Base-by-base conservation (phyloP, 2,113 vertebrate genomes). In the Rostratula benghalensis region DNA sequence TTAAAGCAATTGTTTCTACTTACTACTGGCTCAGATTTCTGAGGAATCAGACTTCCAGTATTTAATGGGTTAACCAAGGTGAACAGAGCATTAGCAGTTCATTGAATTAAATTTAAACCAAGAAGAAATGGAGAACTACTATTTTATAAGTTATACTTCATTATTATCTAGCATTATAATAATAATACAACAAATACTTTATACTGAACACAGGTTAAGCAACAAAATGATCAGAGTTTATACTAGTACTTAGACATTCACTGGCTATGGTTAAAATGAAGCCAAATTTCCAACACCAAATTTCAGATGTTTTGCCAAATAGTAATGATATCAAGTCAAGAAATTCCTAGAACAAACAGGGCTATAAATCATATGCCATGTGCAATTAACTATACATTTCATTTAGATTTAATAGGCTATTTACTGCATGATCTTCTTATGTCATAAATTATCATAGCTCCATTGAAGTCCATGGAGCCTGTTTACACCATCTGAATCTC, bases 351-450 rank as follows among this genome's bases (percentile, higher is more conserved):
- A 80, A 37, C 25, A 60, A 87, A 80, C 10, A 69, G 7, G 53
- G 17, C 10, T 83, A 86, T 85, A 93, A 95, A 95, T 92, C 13
- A 74, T 46, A 82, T 65, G 61, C n/a, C 61, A 91, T 24, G 7
- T 87, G n/a, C 65, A 89, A 90, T 74, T 91, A 90, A 91, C 19
- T 35, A 64, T 45, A 83, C 41, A 75, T 92, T 92, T 96, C 5
- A 82, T 95, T 95, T 84, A 30, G n/a, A 59, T 94, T 95, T 95
- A 92, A 92, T 82, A 79, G 83, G 25, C 68, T 87, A 93, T 95
- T 96, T 92, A 87, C 64, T 93, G 76, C 56, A 46, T 94, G 67
- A 95, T 93, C 39, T 68, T 87, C 75, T 77, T 59, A 39, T 41
- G 56, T 51, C 77, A 83, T 69, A 90, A 89, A 96, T 89, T 93